Evolutionary conservation across 2,113 vertebrate genomes (phyloP).

Genomic region (Chunga burmeisteri): DNA sequence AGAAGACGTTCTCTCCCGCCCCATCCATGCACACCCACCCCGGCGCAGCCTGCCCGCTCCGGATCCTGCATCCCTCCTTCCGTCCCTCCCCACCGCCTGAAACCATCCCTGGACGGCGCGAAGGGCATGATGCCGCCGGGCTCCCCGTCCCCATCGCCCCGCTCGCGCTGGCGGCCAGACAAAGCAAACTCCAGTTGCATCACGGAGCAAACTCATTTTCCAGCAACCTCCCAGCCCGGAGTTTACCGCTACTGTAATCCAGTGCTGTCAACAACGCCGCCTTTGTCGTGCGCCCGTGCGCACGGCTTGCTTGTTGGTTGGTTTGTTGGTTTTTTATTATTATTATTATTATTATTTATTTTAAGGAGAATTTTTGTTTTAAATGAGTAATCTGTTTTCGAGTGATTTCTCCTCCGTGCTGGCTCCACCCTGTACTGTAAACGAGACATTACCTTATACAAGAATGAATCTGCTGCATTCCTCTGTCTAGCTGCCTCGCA

Average conservation of each 20-base stretch:
- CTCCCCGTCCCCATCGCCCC: neutral
- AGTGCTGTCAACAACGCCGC: slow-evolving; percentile 64
- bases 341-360: slow-evolving; percentile 11
- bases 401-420: slow-evolving; percentile 79
- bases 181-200: slow-evolving; percentile 76
- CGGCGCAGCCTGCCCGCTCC: neutral
- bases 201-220: slow-evolving; percentile 69
- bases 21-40: neutral
- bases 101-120: slow-evolving; percentile 7
- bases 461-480: slow-evolving; percentile 83
- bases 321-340: neutral
- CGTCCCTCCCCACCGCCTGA: neutral
- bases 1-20: neutral
- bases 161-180: slow-evolving; percentile 65
- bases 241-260: slow-evolving; percentile 70
- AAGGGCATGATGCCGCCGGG: fast-evolving
- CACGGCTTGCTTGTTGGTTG: neutral
- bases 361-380: slow-evolving; percentile 59
- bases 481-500: slow-evolving; percentile 80
- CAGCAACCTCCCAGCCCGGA: slow-evolving; percentile 58
- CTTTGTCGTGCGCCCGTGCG: slow-evolving; percentile 30
- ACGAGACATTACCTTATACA: slow-evolving; percentile 97
- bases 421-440: slow-evolving; percentile 82
- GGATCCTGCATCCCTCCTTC: neutral
- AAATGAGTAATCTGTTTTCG: slow-evolving; percentile 75